Percentiles rank a stretch among this genome's conserved stretches.
These are phyloP conservation scores for Drosophila leontia DNA, from an alignment of 1,140 invertebrate genomes.

Conservation along the genomic window DNA sequence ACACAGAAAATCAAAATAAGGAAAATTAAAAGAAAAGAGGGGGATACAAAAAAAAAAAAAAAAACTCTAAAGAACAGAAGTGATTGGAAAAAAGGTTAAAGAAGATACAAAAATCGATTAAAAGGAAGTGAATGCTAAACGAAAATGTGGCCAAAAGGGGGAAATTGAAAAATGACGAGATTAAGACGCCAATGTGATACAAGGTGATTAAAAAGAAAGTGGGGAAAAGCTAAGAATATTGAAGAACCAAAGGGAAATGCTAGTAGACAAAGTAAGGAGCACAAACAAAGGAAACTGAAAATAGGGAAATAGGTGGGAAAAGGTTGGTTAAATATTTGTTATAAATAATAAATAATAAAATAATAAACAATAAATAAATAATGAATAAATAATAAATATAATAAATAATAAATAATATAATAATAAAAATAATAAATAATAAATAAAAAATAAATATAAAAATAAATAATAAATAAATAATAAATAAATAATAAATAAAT, in stretches of 20 bases:
- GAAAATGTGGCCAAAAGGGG: slow-evolving; percentile 14
- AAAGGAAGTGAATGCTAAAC: background rate
- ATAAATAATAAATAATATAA: no score
- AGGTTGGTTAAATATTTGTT: background rate
- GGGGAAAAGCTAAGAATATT: background rate
- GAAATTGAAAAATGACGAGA: slow-evolving; percentile 23
- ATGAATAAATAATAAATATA: no score
- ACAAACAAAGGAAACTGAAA: background rate
- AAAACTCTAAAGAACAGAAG: background rate
- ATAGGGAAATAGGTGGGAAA: background rate
- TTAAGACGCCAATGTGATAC: slow-evolving; percentile 9
- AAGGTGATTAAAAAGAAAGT: slow-evolving; percentile 7
- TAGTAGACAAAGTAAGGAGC: background rate
- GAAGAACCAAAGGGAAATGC: background rate
- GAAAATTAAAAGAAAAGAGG: background rate
- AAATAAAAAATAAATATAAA: no score
- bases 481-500: no score
- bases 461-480: background rate
- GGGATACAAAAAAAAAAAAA: no score
- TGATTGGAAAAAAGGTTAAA: slow-evolving; percentile 5
- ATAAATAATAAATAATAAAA: no score
- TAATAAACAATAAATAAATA: no score
- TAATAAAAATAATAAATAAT: no score
- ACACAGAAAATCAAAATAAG: slow-evolving; percentile 12
- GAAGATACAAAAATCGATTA: slow-evolving; percentile 15